Conservation (phyloP, 2,797 vertebrate genomes). For the Cossypha heuglini region DNA sequence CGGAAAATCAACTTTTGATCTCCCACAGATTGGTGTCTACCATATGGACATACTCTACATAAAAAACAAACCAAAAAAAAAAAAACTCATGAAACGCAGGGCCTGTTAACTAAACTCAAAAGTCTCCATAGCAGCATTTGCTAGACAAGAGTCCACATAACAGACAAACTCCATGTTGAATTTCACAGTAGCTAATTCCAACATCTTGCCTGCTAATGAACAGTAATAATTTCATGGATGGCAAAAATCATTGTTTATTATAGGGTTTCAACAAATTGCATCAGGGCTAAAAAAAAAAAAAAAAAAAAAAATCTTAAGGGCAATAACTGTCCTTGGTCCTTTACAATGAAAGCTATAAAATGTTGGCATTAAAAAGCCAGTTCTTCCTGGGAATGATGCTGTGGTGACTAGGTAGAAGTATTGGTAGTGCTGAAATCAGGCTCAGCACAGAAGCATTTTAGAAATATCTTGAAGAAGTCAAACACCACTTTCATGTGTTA, state of each 20-base stretch:
- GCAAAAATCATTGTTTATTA: not conserved
- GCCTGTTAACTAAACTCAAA: not conserved
- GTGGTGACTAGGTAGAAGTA: not conserved
- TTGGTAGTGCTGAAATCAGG: not conserved
- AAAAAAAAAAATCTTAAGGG: not conserved
- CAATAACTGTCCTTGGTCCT: not conserved
- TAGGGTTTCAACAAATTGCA: not conserved
- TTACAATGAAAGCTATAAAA: not conserved
- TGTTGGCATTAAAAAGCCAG: not conserved
- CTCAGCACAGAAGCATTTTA: not conserved
- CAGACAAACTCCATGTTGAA: slow-evolving; percentile 3
- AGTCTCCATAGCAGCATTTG: slow-evolving; percentile 21
- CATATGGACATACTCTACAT: slow-evolving; percentile 37
- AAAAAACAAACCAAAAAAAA: not conserved
- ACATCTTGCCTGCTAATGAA: slow-evolving; percentile 46
- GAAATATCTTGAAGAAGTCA: not conserved
- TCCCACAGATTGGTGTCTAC: slow-evolving; percentile 49
- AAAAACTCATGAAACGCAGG: not conserved
- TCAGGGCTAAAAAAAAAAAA: not conserved
- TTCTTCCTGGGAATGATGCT: not conserved
- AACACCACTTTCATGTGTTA: not conserved
- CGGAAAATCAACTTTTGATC: slow-evolving; percentile 37
- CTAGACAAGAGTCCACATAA: slow-evolving; percentile 2
- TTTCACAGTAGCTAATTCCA: slow-evolving; percentile 29
- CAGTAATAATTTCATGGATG: not conserved